Base-by-base conservation (phyloP, 1,140 invertebrate genomes). In the Sarcophaga peregrina region DNA sequence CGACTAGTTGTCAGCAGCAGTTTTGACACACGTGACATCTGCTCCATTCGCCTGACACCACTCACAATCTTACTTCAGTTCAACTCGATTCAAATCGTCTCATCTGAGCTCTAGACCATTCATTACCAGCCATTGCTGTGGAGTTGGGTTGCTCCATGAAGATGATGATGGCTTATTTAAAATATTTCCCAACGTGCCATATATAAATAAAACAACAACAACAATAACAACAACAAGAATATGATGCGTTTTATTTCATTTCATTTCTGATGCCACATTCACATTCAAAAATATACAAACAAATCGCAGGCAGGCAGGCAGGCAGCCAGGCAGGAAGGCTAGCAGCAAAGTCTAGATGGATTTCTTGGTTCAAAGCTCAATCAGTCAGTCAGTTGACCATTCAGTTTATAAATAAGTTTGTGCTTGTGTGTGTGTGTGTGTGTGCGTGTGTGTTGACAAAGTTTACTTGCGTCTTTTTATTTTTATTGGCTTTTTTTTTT, bases 151-250 rank as follows among this genome's bases (percentile, higher is more conserved):
- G n/a, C 73, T 62, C 62, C 73, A 80, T 2, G n/a, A 85, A 85
- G 86, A 85, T 85, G 88, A 88, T 89, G 88, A 89, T 89, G 88
- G 88, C 88, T 89, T 89, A 89, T 86, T 89, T 89, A 89, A 85
- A 84, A 50, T 11, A 50, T 52, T 13, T 37, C 25, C 25, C 25
- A 37, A 37, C 25, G 25, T 37, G 25, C 25, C 25, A 37, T 1
- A 37, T 37, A 37, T 37, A 2, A 37, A 37, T 2, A 37, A 37
- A 37, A 37, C 4, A 37, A 37, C 25, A 37, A 37, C 25, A 37
- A 37, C 25, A 37, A 37, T 4, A 37, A 37, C 25, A 37, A 4
- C 25, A 37, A 37, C 1, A 37, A 37, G 25, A 37, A 37, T 37
- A 37, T 37, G 25, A 37, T 37, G 25, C 25, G 25, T 37, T 37